Evolutionary conservation across 2,797 vertebrate genomes (phyloP).

Genomic region (Pyrrhura leucotis): DNA sequence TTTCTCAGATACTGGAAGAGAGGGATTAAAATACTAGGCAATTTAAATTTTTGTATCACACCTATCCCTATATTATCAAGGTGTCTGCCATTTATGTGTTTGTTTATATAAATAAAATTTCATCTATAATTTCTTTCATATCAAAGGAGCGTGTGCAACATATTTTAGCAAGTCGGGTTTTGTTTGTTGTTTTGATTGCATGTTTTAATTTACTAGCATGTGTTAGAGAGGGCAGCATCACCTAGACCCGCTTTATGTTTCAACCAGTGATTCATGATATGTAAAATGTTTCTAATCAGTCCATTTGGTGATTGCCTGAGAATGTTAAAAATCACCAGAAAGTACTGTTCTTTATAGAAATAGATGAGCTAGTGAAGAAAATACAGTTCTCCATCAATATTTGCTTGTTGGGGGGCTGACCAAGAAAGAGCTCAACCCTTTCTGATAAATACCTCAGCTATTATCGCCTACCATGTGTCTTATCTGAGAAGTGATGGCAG

Average conservation of each 20-base stretch:
- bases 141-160: background rate
- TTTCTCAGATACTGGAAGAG: background rate
- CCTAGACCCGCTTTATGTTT: background rate
- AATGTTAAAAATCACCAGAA: background rate
- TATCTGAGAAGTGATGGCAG: background rate
- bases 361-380: background rate
- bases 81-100: background rate
- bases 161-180: background rate
- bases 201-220: background rate
- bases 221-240: background rate
- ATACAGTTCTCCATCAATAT: background rate
- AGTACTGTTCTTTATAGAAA: background rate
- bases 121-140: background rate
- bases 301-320: background rate
- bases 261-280: background rate
- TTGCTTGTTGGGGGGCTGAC: background rate
- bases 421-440: background rate
- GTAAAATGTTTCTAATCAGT: background rate
- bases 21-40: background rate
- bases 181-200: background rate
- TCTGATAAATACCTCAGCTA: background rate
- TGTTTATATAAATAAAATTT: background rate
- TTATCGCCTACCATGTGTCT: background rate
- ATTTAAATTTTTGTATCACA: background rate
- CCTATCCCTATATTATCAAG: background rate